Conservation (phyloP, 2,797 vertebrate species). For the Neomorphus geoffroyi region DNA sequence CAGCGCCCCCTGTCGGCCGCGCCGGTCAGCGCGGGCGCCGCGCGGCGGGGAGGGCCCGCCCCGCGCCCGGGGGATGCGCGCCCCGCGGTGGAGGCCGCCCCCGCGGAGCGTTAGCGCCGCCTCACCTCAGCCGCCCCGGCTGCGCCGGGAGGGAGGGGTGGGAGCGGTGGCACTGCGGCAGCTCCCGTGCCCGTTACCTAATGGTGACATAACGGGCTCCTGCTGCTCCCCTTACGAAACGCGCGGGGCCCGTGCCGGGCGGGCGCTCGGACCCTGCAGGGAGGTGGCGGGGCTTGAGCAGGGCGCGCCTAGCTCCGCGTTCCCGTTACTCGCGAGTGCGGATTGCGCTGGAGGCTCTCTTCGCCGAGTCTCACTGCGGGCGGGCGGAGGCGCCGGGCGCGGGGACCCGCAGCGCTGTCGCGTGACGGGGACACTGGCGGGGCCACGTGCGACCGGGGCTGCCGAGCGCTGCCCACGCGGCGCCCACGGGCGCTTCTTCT, state of each 20-base stretch:
- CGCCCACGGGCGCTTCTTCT: background rate
- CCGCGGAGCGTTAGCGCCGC: background rate
- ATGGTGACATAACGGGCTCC: slow-evolving; percentile 30
- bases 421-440: background rate
- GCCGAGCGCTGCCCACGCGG: background rate
- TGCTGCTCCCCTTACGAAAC: background rate
- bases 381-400: background rate
- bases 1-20: background rate
- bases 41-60: background rate
- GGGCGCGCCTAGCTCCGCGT: no score
- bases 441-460: background rate
- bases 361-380: no score
- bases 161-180: background rate
- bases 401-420: background rate
- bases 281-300: no score
- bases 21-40: no score
- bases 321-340: background rate
- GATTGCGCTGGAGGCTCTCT: no score
- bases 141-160: background rate
- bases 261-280: background rate
- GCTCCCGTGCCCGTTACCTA: slow-evolving; percentile 27
- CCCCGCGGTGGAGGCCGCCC: background rate
- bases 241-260: background rate
- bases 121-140: background rate
- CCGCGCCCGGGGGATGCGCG: background rate